Evolutionary conservation across 2,797 vertebrate species (phyloP).

Genomic region (Sylvilagus floridanus): DNA sequence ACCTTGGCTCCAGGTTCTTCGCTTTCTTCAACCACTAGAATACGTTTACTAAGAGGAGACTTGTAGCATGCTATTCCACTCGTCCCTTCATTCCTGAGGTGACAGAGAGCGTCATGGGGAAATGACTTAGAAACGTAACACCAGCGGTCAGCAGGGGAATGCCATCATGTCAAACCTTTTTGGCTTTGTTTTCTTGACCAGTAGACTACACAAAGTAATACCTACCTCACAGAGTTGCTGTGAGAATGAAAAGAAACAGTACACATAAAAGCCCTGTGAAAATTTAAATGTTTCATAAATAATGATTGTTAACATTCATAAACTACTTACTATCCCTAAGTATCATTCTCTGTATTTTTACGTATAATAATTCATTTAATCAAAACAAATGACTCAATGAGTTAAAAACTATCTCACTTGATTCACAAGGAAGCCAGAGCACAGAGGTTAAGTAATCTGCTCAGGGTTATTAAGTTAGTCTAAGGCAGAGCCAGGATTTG

Average conservation of each 20-base stretch:
- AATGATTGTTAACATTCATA: slow-evolving; percentile 7
- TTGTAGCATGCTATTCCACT: slow-evolving; percentile 3
- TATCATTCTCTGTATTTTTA: not conserved
- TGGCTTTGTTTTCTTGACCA: slow-evolving; percentile 32
- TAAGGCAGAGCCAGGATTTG: not conserved
- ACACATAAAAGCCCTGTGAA: not conserved
- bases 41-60: slow-evolving; percentile 24
- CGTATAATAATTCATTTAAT: slow-evolving; percentile 45
- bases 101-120: not conserved
- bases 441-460: slow-evolving; percentile 13
- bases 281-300: slow-evolving; percentile 43
- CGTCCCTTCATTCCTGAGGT: slow-evolving; percentile 2
- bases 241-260: slow-evolving; percentile 48
- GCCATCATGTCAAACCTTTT: not conserved
- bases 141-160: not conserved
- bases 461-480: slow-evolving; percentile 10
- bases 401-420: slow-evolving; percentile 56
- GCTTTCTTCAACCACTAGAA: not conserved
- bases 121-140: not conserved
- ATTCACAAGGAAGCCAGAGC: slow-evolving; percentile 34
- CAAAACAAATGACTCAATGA: slow-evolving; percentile 35
- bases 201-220: slow-evolving; percentile 10
- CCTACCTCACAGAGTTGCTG: not conserved
- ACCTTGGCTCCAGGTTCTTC: slow-evolving; percentile 6
- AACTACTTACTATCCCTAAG: slow-evolving; percentile 34